A percentile compares a stretch with the other conserved stretches of the same genome.
These are phyloP conservation scores for Drosophila cardini DNA, from an alignment of 1,140 invertebrate species.

Conservation along the genomic window DNA sequence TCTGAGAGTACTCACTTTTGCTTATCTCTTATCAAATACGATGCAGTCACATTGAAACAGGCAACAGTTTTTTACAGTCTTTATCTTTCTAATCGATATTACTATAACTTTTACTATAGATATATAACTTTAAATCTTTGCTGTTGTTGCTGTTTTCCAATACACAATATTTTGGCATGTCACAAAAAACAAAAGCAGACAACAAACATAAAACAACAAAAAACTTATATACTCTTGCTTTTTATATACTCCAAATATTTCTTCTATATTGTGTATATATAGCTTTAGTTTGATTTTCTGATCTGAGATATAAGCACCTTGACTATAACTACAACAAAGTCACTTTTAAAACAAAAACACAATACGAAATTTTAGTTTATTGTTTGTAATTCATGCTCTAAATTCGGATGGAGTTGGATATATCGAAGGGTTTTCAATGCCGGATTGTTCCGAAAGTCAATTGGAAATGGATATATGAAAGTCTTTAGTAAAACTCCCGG, in stretches of 20 bases:
- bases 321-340: slow-evolving; percentile 6
- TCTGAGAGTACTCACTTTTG: slow-evolving; percentile 46
- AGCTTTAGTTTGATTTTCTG: slow-evolving; percentile 43
- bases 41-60: slow-evolving; percentile 44
- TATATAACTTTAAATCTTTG: background rate
- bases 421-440: background rate
- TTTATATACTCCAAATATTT: slow-evolving; percentile 20
- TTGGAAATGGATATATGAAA: background rate
- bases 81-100: slow-evolving; percentile 13
- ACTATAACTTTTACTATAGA: background rate
- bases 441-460: background rate
- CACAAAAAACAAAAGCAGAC: slow-evolving; percentile 33
- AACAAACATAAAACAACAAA: slow-evolving; percentile 2
- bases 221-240: slow-evolving; percentile 38
- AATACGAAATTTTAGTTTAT: slow-evolving; percentile 41
- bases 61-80: slow-evolving; percentile 44
- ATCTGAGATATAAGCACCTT: slow-evolving; percentile 44
- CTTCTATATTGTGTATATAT: slow-evolving; percentile 35
- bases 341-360: slow-evolving; percentile 9
- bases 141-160: background rate
- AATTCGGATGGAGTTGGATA: slow-evolving; percentile 27
- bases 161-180: slow-evolving; percentile 44
- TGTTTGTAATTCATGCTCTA: slow-evolving; percentile 45
- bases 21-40: slow-evolving; percentile 34
- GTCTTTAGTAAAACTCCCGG: background rate